phyloP scores from a whole-genome alignment of 92 coral and sea anemone species.

The Parazoanthus swiftii region DNA sequence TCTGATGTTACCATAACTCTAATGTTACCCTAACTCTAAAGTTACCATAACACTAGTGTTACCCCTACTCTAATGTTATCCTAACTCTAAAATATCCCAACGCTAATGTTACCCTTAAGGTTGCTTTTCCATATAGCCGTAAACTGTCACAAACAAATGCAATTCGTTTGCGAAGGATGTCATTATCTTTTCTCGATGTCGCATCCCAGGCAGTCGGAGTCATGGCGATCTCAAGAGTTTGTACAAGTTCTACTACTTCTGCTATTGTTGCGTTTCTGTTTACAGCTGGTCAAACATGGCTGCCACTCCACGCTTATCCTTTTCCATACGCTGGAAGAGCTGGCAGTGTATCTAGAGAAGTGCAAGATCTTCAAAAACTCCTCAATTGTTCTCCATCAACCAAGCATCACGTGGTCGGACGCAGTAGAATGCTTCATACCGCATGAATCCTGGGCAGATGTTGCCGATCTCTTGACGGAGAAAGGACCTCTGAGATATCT shows the following conservation, averaged over 20 bases:
- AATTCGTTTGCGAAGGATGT: too few relatives aligned
- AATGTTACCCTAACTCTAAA: too few relatives aligned
- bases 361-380: conserved; percentile 43
- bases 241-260: neutral
- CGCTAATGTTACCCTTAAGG: too few relatives aligned
- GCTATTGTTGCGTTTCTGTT: neutral
- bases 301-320: conserved; percentile 53
- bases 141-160: too few relatives aligned
- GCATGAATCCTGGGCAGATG: conserved; percentile 29
- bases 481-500: conserved; percentile 32
- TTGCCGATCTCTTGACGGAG: conserved; percentile 27
- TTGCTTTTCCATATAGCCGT: too few relatives aligned
- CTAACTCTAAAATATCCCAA: too few relatives aligned
- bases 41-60: too few relatives aligned
- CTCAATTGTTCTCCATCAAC: neutral
- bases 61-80: too few relatives aligned
- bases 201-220: too few relatives aligned
- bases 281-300: conserved; percentile 29
- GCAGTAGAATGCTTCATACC: conserved; percentile 42
- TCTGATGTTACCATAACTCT: too few relatives aligned
- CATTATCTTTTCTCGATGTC: too few relatives aligned
- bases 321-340: conserved; percentile 61
- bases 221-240: neutral
- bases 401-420: conserved; percentile 43
- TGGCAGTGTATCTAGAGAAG: conserved; percentile 51